phyloP scores from a whole-genome alignment of 2,888 invertebrate species.

The Teleogryllus oceanicus region DNA sequence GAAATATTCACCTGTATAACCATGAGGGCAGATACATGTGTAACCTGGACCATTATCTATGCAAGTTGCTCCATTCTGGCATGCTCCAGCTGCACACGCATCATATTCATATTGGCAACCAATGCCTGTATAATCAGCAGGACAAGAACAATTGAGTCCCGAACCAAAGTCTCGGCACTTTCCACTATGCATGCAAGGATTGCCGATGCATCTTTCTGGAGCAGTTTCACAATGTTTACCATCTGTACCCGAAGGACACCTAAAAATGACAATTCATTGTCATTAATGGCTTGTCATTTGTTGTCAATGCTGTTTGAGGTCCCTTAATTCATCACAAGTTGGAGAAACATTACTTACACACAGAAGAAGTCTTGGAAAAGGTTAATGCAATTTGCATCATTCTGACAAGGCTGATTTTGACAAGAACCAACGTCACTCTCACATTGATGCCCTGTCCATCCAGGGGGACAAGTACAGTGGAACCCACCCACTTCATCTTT shows the following conservation, averaged over 20 bases:
- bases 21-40: conserved; percentile 80
- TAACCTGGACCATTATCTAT: conserved; percentile 81
- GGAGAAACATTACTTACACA: conserved; percentile 61
- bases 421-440: conserved; percentile 87
- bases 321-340: neutral
- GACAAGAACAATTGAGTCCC: conserved; percentile 89
- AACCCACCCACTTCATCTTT: conserved; percentile 81
- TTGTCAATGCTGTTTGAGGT: too few species aligned
- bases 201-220: conserved; percentile 89
- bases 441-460: conserved; percentile 84
- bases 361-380: conserved; percentile 90
- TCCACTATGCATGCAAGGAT: conserved; percentile 94
- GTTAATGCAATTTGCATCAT: conserved; percentile 86
- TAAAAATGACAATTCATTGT: conserved; percentile 42
- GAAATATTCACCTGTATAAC: conserved; percentile 54
- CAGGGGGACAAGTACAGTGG: conserved; percentile 75
- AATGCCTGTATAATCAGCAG: conserved; percentile 77
- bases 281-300: too few species aligned
- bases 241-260: conserved; percentile 90
- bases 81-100: conserved; percentile 84
- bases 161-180: conserved; percentile 94
- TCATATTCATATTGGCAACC: conserved; percentile 94
- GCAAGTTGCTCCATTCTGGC: conserved; percentile 90
- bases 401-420: conserved; percentile 82
- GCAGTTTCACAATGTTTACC: conserved; percentile 96